These are phyloP conservation scores for Ophioderma brevispina DNA, from an alignment of 35 echinoderm and acorn worm species.

Conservation along the genomic window DNA sequence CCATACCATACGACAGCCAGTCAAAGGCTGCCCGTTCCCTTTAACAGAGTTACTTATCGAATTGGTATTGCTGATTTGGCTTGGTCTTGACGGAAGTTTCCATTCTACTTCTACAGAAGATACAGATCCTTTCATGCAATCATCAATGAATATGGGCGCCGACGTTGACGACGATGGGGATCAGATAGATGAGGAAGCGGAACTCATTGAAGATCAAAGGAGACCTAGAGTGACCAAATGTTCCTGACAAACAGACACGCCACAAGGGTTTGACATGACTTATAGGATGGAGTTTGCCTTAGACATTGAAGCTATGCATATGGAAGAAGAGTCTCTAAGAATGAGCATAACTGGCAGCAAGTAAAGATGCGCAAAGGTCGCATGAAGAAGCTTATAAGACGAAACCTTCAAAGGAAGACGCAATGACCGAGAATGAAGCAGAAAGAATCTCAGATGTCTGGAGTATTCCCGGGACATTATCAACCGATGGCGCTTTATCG, in stretches of 20 bases:
- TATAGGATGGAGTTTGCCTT: constrained; percentile 44
- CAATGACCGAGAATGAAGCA: constrained; percentile 59
- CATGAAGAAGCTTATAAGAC: constrained; percentile 35
- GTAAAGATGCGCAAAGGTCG: constrained; percentile 16
- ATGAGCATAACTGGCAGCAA: not conserved
- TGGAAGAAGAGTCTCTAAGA: not conserved
- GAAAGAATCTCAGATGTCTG: constrained; percentile 49
- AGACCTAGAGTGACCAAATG: constrained; percentile 39
- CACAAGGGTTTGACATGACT: constrained; percentile 15
- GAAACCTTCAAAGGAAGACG: constrained; percentile 43
- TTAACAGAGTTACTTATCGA: not conserved
- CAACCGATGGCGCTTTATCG: constrained; percentile 75
- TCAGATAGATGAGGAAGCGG: constrained; percentile 50
- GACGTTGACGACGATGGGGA: constrained; percentile 33
- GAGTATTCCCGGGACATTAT: not conserved
- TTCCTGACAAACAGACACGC: not conserved
- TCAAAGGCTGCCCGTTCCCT: not conserved
- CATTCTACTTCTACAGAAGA: constrained; percentile 4
- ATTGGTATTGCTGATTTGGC: constrained; percentile 3
- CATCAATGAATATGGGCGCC: constrained; percentile 8
- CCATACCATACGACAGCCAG: constrained; percentile 32
- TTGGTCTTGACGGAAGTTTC: constrained; percentile 24
- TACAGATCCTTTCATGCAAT: not conserved
- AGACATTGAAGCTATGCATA: constrained; percentile 28
- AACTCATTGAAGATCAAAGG: constrained; percentile 34